Base-by-base conservation (phyloP, 2,113 vertebrate genomes). In the Astatotilapia flaviijosephi region DNA sequence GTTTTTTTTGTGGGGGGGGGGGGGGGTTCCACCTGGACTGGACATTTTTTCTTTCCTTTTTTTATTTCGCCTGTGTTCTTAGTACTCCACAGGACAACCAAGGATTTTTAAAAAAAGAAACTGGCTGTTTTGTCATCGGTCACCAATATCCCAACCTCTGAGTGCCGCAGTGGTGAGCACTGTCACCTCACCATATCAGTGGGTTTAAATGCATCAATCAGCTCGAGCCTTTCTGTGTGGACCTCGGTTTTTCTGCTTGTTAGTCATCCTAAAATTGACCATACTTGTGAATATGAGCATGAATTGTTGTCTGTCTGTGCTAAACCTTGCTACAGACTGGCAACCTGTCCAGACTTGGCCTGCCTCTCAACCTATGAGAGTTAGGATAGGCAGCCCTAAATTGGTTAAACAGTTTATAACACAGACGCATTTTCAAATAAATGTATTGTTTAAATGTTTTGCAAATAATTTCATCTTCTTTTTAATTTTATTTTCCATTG, bases 1-100 rank as follows among this genome's bases (percentile, higher is more conserved):
- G n/a, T n/a, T n/a, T n/a, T n/a, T n/a, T n/a, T n/a, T n/a, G n/a
- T 12, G 53, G 10, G n/a, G 2, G 53, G n/a, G n/a, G n/a, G 53
- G 10, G 21, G 54, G 54, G 6, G 0, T 2, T 14, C 1, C 21
- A 0, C n/a, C 12, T 9, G 12, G 7, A 42, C 5, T 9, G 21
- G 23, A 28, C 9, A 31, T 47, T 17, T 47, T 73, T 9, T 11
- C 0, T 15, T 26, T 47, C 5, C 9, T 47, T 42, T 75, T 73
- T 75, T 11, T 7, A 1, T 47, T 28, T 75, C 1, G 5, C 28
- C 28, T 49, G 70, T 75, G 42, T 23, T 28, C 42, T 47, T 47
- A 26, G 40, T 73, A 73, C 13, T 7, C 40, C 68, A 73, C 40
- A 11, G 21, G 23, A 45, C 8, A 28, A 45, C 68, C 68, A 28